Base-by-base conservation (phyloP, 2,888 invertebrate species). In the Heteromyza rotundicornis region DNA sequence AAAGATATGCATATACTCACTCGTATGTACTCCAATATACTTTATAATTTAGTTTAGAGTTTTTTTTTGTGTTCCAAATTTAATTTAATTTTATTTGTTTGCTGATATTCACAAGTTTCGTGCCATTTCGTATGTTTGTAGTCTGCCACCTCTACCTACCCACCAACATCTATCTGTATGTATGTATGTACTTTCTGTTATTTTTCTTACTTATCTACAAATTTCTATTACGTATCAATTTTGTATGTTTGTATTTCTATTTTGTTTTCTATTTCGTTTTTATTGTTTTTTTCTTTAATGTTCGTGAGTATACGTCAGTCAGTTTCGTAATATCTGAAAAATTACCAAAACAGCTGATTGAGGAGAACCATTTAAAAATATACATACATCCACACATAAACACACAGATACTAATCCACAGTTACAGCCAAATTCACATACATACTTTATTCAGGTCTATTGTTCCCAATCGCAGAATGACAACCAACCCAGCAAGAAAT, bases 261-360 rank as follows among this genome's bases (percentile, higher is more conserved):
- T 44, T 44, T 52, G 35, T 35, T 19, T 59, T 65, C 53, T 32
- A 52, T 49, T 60, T 40, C 23, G 16, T 57, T 51, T 47, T 47
- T 40, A 3, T 40, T 47, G 47, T 20, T 47, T 20, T 20, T 8
- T 17, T 47, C 19, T 47, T 17, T 20, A 40, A 40, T 40, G 5
- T 47, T 40, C 3, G 5, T 20, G 2, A 47, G 47, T 47, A 40
- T 40, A 40, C 59, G 55, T 47, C 17, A 58, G 57, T 62, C 57
- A 54, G 62, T 64, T 65, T 68, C 63, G 58, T 68, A 69, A 68
- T 63, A 59, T 59, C 56, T 58, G 56, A 50, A 59, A 59, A 19
- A 59, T 62, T 55, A 58, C 60, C 57, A 62, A 63, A 70, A 70
- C 70, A 70, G 70, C 70, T 70, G 70, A 68, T 64, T 68, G 64